phyloP scores from a whole-genome alignment of 2,888 invertebrate species.

The Eilema griseolum region DNA sequence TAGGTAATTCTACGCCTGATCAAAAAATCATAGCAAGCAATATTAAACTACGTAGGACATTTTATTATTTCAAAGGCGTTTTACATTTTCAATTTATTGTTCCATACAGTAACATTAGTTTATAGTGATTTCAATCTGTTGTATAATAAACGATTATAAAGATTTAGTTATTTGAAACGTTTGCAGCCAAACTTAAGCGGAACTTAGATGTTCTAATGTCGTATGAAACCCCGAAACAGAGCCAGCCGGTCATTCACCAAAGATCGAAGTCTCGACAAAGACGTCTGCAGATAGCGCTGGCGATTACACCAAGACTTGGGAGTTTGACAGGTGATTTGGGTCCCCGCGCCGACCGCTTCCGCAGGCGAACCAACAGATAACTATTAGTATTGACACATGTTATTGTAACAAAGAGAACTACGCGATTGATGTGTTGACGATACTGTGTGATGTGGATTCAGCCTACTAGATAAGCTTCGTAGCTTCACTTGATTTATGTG shows the following conservation, averaged over 20 bases:
- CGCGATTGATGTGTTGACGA: constrained; percentile 22
- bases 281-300: constrained; percentile 74
- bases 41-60: not conserved
- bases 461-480: constrained; percentile 22
- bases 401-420: constrained; percentile 39
- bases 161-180: constrained; percentile 15
- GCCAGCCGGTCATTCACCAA: constrained; percentile 62
- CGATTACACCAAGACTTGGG: constrained; percentile 73
- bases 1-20: constrained; percentile 23
- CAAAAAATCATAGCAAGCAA: constrained; percentile 20
- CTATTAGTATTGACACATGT: constrained; percentile 77
- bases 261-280: constrained; percentile 79
- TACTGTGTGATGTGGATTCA: constrained; percentile 16
- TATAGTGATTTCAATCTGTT: no score
- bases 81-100: not conserved
- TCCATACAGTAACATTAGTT: no score
- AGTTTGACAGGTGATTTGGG: constrained; percentile 86
- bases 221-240: constrained; percentile 58
- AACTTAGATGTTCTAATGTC: constrained; percentile 39
- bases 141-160: not conserved
- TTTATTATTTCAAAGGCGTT: constrained; percentile 7
- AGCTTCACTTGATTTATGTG: constrained; percentile 5
- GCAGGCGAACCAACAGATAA: constrained; percentile 60
- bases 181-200: constrained; percentile 29
- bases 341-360: constrained; percentile 77